Evolutionary conservation across 64 coral and sea anemone genomes (phyloP).

Genomic region (Porites australiensis): DNA sequence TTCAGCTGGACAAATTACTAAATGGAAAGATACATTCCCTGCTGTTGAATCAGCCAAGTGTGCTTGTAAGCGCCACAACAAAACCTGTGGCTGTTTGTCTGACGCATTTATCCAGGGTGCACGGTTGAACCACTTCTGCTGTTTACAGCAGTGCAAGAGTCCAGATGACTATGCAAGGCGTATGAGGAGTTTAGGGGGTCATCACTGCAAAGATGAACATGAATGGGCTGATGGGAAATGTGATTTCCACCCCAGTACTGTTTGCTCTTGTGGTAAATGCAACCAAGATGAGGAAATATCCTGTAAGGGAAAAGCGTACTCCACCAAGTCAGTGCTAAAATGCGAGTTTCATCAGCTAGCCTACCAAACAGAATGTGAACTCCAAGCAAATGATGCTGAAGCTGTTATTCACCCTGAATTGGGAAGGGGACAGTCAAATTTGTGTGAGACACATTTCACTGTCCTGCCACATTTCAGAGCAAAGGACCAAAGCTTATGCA

Average conservation of each 20-base stretch:
- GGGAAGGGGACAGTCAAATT: no score
- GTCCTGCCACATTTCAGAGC: no score
- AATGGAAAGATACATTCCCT: background rate
- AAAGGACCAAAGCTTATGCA: no score
- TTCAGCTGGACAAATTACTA: background rate
- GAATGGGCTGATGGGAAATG: conserved; percentile 30
- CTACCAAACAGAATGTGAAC: no score
- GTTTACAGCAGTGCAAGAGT: conserved; percentile 53
- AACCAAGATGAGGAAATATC: background rate
- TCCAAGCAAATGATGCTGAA: no score
- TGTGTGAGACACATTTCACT: no score
- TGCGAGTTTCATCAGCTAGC: no score
- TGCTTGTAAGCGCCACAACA: conserved; percentile 12
- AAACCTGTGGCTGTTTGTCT: conserved; percentile 19
- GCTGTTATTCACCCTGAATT: no score
- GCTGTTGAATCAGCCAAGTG: conserved; percentile 17
- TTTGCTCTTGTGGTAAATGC: conserved; percentile 21
- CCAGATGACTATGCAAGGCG: conserved; percentile 42
- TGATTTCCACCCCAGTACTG: background rate
- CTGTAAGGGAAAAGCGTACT: no score
- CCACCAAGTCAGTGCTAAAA: no score
- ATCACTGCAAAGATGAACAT: conserved; percentile 43
- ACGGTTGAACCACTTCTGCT: conserved; percentile 45
- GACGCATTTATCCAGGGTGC: conserved; percentile 24
- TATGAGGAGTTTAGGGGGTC: conserved; percentile 27